Base-by-base conservation (phyloP, 2,113 vertebrate genomes). In the Artemisiospiza belli region DNA sequence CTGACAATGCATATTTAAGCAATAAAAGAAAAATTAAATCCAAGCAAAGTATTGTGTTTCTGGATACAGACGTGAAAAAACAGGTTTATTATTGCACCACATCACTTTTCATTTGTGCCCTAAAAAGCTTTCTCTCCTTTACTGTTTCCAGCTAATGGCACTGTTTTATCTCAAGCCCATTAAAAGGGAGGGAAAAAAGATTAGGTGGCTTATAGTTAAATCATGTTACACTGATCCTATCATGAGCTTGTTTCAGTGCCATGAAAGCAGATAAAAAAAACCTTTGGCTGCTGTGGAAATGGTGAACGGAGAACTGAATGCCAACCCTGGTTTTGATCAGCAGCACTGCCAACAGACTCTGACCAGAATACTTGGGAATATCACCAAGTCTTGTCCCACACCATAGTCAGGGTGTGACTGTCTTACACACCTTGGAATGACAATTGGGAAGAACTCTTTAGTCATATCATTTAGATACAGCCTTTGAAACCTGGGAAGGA, bases 1-100 rank as follows among this genome's bases (percentile, higher is more conserved):
- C 43, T 87, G 49, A 77, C 22, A 94, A 5, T 83, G 43, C 59
- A 46, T 83, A 89, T 82, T 51, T 85, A 81, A 92, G 47, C 41
- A 58, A 89, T 74, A 82, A 93, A 92, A 87, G 24, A 92, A 95
- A 95, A 89, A 83, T 35, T 30, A 79, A 92, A 90, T 74, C 27
- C 2, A 11, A 89, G 37, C 27, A 49, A 93, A 82, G 21, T 12
- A 72, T 61, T 91, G 43, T 49, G 72, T 89, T 91, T 91, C 91
- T 92, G 49, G 44, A 19, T 69, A 44, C 23, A 80, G 63, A 69
- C 19, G 0, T 63, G 51, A 73, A 95, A 87, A 89, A 27, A 43
- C 21, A 73, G 46, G 23, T 85, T 87, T 87, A 87, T 22, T 59
- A 75, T 10, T 78, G n/a, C 41, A 62, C 87, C 88, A n/a, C 68